phyloP scores from a whole-genome alignment of 2,113 vertebrate species.

The Solea solea region DNA sequence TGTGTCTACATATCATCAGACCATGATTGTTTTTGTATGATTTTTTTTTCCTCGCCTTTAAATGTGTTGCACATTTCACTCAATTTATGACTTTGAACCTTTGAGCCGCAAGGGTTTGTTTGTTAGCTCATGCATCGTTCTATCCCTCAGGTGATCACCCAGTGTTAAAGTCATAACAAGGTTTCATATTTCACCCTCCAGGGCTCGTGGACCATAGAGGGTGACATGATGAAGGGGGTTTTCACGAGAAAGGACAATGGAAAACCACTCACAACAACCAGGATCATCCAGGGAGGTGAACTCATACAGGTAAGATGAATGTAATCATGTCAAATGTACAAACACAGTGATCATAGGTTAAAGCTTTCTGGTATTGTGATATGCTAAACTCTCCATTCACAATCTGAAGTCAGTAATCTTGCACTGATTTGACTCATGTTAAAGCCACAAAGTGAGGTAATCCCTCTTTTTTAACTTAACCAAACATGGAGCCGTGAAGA shows the following conservation, averaged over 20 bases:
- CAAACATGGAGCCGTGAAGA: neutral
- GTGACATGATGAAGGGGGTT: conserved; percentile 80
- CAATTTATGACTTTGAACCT: conserved; percentile 7
- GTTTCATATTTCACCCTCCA: conserved; percentile 47
- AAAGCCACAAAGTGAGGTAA: neutral
- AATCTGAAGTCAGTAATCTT: neutral
- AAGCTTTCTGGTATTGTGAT: too few species aligned
- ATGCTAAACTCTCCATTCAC: neutral
- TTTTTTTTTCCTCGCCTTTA: neutral
- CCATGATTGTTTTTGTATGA: too few species aligned
- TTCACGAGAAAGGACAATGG: conserved; percentile 91
- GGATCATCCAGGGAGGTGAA: conserved; percentile 83
- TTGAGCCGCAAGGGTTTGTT: neutral
- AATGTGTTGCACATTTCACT: neutral
- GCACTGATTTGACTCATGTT: too few species aligned
- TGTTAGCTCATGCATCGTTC: too few species aligned
- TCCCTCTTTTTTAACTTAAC: too few species aligned
- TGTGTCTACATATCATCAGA: neutral
- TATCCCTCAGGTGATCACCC: too few species aligned
- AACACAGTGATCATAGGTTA: neutral
- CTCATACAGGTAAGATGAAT: conserved; percentile 85
- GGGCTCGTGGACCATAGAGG: conserved; percentile 88
- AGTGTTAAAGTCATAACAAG: neutral
- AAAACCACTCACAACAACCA: conserved; percentile 83
- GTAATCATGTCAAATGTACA: neutral